Evolutionary conservation across 2,888 invertebrate genomes (phyloP), one percentile per base, ranked within the genome.

Genomic region (Lasioglossum villosulum): DNA sequence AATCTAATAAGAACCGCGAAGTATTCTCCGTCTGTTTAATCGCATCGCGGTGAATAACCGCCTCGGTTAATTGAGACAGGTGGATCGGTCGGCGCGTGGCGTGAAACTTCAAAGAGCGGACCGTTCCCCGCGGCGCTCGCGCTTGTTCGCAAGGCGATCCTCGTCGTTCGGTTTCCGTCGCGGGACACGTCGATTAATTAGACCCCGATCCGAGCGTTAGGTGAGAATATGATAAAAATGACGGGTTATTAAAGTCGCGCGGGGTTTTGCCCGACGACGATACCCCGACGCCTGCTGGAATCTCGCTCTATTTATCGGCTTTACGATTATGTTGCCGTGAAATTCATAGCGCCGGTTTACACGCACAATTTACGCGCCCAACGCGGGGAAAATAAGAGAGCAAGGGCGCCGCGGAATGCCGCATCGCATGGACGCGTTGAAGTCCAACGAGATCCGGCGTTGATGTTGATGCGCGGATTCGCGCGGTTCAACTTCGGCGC

Each of bases 221-320:
- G 86, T 82, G 89, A 80, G 87, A 89, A 82, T 90, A 90, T 88
- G 86, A 90, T 84, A 83, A 88, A 90, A 86, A 84, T 89, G 81
- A 86, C 75, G 73, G 80, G 80, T 75, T 82, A 84, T 87, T 88
- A 83, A 82, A 72, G 71, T 52, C 52, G 10, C 66, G 68, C 77
- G 75, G 30, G 68, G 37, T 68, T 4, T 72, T 19, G 3, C 30
- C 63, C 63, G 27, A 6, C 27, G 42, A 39, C 83, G 73, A 45
- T 68, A 19, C 66, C 78, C 27, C 78, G 78, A 80, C 76, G 37
- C 82, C 74, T 37, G 10, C 23, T 82, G 88, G 90, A 90, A 90
- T 90, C 89, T 82, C 82, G 90, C 82, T 89, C 88, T 88, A 89
- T 89, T 90, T 90, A 89, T 86, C 90, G 88, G 63, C 71, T 89